Conservation (phyloP, 2,888 invertebrate species). For the Pristionchus exspectatus region DNA sequence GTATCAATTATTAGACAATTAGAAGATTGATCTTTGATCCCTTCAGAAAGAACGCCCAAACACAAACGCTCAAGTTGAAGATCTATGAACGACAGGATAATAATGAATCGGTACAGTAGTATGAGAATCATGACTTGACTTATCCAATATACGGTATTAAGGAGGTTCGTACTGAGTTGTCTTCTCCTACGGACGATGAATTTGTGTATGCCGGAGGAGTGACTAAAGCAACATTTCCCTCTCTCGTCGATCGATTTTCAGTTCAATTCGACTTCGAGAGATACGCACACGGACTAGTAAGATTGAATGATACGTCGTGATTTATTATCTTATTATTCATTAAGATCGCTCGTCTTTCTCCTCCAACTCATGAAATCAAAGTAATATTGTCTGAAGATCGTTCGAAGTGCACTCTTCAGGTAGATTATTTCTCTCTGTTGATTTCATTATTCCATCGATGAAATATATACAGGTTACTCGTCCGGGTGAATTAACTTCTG, state of each 20-base stretch:
- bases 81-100: constrained; percentile 37
- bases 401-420: constrained; percentile 4
- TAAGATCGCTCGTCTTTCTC: background rate
- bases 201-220: constrained; percentile 52
- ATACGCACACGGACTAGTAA: constrained; percentile 29
- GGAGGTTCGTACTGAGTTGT: constrained; percentile 44
- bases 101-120: constrained; percentile 38
- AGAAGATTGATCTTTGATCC: background rate
- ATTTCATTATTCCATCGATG: background rate
- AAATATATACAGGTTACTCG: background rate
- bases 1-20: background rate
- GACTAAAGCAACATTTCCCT: background rate
- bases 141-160: background rate
- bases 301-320: background rate
- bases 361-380: background rate
- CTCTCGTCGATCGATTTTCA: background rate
- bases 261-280: constrained; percentile 37
- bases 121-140: background rate
- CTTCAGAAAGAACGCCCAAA: background rate
- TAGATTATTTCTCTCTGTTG: background rate
- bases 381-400: background rate
- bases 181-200: background rate
- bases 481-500: background rate
- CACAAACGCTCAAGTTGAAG: constrained; percentile 44
- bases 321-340: background rate